Evolutionary conservation across 2,888 invertebrate species (phyloP), one percentile per base, ranked within the genome.

Genomic region (Hypena proboscidalis): DNA sequence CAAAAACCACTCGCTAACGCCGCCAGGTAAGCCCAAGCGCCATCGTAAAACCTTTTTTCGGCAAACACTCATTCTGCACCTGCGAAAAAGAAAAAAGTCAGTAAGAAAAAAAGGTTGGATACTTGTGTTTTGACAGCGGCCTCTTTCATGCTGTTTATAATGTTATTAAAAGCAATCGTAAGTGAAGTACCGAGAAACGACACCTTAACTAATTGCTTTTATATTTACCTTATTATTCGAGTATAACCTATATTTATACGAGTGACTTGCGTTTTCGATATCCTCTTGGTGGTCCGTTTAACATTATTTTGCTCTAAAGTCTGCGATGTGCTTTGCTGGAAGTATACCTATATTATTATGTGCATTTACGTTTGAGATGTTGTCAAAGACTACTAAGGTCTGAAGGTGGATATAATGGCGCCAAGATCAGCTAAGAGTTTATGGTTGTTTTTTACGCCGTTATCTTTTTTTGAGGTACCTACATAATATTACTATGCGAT

Each of bases 111-210:
- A 59, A 60, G 58, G 60, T 67, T 70, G 72, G 74, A 75, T 68
- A 70, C 69, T 64, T 43, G 63, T 89, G 81, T 89, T 89, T 89
- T 89, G 89, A 89, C 90, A 88, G 84, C 84, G 86, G 83, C 57
- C 46, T 70, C 77, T 80, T 85, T 87, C 43, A 43, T 80, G 62
- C 64, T 52, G 53, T 58, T 60, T 66, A 65, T 67, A 53, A 53
- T 55, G 65, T 46, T 65, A 56, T 72, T 69, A 68, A 69, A 63
- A 55, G 58, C 62, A 71, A 76, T 80, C 70, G 67, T 67, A 48
- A 34, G 56, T 59, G 64, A 62, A 55, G 55, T 50, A 55, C 54
- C 53, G 63, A 62, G 67, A 71, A 75, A 64, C 37, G 53, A 44
- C 59, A 59, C 64, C 59, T 53, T 51, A 50, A 45, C 46, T 58